phyloP scores from a whole-genome alignment of 2,113 vertebrate species.

The Casuarius casuarius region DNA sequence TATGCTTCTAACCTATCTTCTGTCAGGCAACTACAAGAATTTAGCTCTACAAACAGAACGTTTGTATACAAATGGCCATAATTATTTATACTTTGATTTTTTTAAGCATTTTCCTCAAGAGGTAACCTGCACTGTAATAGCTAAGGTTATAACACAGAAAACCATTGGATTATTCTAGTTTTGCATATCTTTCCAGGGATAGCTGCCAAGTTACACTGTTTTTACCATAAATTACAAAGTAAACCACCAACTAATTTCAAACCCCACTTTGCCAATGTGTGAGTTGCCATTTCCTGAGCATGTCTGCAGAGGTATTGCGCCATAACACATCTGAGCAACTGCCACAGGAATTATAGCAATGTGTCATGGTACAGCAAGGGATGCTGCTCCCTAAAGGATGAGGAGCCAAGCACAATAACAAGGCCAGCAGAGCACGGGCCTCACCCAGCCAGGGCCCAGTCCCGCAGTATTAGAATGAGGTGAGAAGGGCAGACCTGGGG shows the following conservation, averaged over 20 bases:
- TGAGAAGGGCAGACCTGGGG: no score
- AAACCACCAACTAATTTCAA: not conserved
- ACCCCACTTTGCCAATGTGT: not conserved
- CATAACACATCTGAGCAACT: not conserved
- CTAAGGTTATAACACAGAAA: not conserved
- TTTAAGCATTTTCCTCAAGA: not conserved
- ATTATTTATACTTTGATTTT: not conserved
- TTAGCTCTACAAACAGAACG: not conserved
- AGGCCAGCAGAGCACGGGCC: no score
- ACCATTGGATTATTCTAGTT: not conserved
- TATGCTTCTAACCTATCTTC: not conserved
- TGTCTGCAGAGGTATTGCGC: not conserved
- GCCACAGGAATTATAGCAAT: not conserved
- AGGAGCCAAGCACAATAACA: no score
- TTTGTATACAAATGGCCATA: not conserved
- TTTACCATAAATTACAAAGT: not conserved
- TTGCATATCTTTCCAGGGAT: not conserved
- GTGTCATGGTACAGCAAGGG: no score
- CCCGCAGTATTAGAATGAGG: no score
- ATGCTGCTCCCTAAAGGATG: no score
- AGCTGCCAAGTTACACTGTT: not conserved
- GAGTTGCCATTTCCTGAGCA: not conserved
- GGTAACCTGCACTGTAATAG: not conserved
- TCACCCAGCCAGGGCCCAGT: no score
- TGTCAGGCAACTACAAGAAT: not conserved